These are phyloP conservation scores for Saccostrea glomerata DNA, from an alignment of 1,140 invertebrate genomes.

Conservation along the genomic window DNA sequence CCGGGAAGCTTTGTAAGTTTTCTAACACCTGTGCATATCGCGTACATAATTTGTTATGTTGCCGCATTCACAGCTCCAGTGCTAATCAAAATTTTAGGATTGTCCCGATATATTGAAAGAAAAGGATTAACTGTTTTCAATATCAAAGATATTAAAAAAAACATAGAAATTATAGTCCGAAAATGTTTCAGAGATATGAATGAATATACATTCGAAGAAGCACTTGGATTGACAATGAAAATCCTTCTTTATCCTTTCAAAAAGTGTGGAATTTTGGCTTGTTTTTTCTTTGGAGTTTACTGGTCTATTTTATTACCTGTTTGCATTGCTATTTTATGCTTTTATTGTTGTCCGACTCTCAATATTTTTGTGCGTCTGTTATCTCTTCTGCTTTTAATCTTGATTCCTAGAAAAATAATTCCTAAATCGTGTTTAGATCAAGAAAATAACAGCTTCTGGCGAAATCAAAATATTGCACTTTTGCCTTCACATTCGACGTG, in stretches of 20 bases:
- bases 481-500: not conserved
- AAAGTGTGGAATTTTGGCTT: constrained; percentile 58
- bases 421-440: not conserved
- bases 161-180: constrained; percentile 54
- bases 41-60: constrained; percentile 62
- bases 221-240: not conserved
- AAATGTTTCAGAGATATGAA: constrained; percentile 64
- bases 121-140: constrained; percentile 42
- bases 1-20: constrained; percentile 55
- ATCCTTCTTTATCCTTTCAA: constrained; percentile 44
- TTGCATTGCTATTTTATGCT: not conserved
- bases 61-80: constrained; percentile 55
- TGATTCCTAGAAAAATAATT: not conserved
- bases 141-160: not conserved
- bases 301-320: constrained; percentile 56
- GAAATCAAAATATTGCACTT: not conserved
- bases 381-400: constrained; percentile 42
- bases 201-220: constrained; percentile 43
- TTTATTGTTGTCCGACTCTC: constrained; percentile 42
- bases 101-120: not conserved
- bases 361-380: constrained; percentile 40
- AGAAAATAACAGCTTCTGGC: not conserved
- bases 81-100: constrained; percentile 54
- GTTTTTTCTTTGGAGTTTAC: constrained; percentile 57
- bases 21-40: constrained; percentile 59